Conservation (phyloP, 1,140 invertebrate genomes). For the Drosophila parabipectinata region DNA sequence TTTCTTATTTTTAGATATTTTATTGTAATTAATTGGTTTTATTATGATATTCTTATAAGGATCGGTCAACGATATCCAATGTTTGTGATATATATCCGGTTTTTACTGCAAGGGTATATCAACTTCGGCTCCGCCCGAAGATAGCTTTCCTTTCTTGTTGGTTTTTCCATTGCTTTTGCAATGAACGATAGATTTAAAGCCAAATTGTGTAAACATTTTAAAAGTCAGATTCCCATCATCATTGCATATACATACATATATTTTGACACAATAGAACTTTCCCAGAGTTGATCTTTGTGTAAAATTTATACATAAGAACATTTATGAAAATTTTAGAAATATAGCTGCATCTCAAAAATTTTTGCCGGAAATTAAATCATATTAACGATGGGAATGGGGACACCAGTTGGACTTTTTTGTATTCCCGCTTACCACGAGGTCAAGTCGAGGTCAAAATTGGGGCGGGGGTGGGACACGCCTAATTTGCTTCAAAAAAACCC, state of each 20-base stretch:
- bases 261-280: conserved; percentile 46
- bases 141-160: no score
- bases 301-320: neutral
- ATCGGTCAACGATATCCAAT: no score
- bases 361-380: neutral
- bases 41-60: no score
- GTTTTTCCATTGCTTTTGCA: no score
- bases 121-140: no score
- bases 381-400: neutral
- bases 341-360: neutral
- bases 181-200: conserved; percentile 28
- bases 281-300: conserved; percentile 51
- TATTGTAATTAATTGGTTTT: no score
- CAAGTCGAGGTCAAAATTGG: no score
- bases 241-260: conserved; percentile 49
- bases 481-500: no score
- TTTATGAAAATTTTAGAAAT: neutral
- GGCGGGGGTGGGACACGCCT: no score
- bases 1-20: no score
- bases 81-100: no score
- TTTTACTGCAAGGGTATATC: no score
- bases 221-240: conserved; percentile 24
- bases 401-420: neutral
- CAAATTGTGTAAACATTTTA: conserved; percentile 36
- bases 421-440: neutral